Evolutionary conservation across 2,797 vertebrate species (phyloP), one percentile per base, ranked within the genome.

Genomic region (Crenuchus spilurus): DNA sequence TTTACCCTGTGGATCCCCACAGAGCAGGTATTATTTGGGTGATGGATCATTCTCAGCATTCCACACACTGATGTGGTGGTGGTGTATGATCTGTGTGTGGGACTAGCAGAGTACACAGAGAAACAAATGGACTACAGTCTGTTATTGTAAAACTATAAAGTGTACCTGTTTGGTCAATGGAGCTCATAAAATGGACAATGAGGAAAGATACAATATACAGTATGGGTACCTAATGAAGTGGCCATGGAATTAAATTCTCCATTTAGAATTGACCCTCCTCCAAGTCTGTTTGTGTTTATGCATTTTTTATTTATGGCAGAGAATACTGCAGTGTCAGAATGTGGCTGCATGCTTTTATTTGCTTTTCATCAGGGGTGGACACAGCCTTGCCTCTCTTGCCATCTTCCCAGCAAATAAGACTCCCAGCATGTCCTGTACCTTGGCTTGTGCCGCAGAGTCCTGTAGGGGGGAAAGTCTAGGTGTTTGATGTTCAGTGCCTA

Each of bases 401-500:
- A 81, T 14, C 74, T 72, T 81, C 76, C 42, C 77, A 71, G 78
- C 80, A 64, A 74, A 80, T 0, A 39, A 39, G 6, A 3, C 31
- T 22, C 33, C 31, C 55, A 33, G 55, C 55, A 14, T 24, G 33
- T 33, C 77, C 75, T 60, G 84, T 82, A 84, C 37, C 80, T 84
- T 87, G 88, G 87, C 86, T 73, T 31, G 22, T 2, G 31, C 83
- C 74, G 79, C 78, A 77, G 83, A 84, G 83, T 85, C 80, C 81
- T 82, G 74, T 83, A n/a, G 85, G 83, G 84, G 84, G 57, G 31
- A 35, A 22, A 83, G 82, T 10, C 44, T 79, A 75, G 82, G 86
- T 86, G 83, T 89, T 87, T 84, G 84, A 91, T 89, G 81, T 86
- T 84, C 84, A 83, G 66, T 87, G 90, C 87, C 85, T 85, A 72